A percentile compares a stretch with the other conserved stretches of the same genome.
Evolutionary conservation across 2,888 invertebrate genomes (phyloP).

Genomic region (Troides aeacus): DNA sequence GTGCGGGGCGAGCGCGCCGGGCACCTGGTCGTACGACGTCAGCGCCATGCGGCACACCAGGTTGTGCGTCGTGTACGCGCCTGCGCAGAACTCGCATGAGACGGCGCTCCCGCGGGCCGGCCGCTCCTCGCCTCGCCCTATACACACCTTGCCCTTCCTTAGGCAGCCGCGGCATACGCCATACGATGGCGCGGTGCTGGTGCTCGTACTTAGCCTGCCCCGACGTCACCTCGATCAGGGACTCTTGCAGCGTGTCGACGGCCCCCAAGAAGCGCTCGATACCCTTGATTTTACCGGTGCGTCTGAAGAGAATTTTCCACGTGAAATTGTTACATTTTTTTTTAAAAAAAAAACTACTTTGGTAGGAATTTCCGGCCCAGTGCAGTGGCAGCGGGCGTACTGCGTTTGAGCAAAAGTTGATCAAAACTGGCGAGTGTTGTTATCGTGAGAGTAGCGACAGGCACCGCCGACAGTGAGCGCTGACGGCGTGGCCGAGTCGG

Average conservation of each 20-base stretch:
- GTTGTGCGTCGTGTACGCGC: conserved; percentile 98
- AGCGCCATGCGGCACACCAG: conserved; percentile 96
- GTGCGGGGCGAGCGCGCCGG: conserved; percentile 92
- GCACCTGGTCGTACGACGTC: conserved; percentile 98
- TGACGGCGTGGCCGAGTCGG: not conserved
- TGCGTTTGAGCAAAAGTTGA: not conserved
- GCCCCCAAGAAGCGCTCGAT: conserved; percentile 95
- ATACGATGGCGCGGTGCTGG: conserved; percentile 97
- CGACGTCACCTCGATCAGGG: conserved; percentile 96
- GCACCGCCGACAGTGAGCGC: not conserved
- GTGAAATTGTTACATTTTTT: no score
- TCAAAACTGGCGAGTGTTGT: not conserved
- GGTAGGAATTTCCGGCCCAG: no score
- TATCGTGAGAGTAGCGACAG: not conserved
- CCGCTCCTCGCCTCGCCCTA: not conserved
- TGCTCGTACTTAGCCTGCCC: conserved; percentile 99
- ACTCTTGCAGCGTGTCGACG: conserved; percentile 93
- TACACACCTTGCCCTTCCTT: conserved; percentile 97
- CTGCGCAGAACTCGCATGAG: conserved; percentile 64
- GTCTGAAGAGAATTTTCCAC: conserved; percentile 52
- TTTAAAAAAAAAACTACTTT: no score
- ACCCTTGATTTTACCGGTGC: conserved; percentile 95
- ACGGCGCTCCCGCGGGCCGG: not conserved
- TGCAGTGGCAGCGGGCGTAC: no score
- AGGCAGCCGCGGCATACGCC: conserved; percentile 98